phyloP scores from a whole-genome alignment of 2,797 vertebrate genomes.

The Natrix natrix region DNA sequence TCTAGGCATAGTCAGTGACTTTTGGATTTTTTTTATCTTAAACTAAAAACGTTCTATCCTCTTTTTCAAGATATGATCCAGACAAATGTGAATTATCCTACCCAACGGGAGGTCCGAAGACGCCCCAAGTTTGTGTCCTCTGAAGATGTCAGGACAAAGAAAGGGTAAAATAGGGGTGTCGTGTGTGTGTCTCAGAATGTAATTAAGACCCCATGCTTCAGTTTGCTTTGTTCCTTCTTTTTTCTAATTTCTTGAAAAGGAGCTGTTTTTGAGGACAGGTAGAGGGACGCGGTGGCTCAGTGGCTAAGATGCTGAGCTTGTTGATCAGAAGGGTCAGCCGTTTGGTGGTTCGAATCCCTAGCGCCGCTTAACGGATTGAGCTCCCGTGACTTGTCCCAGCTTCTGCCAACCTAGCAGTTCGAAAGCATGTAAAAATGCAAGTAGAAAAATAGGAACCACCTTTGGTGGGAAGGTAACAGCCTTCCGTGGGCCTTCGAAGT shows the following conservation, averaged over 20 bases:
- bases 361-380: too few relatives aligned
- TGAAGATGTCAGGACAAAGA: constrained; percentile 52
- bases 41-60: neutral
- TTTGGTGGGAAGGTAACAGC: too few relatives aligned
- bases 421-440: too few relatives aligned
- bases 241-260: neutral
- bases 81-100: constrained; percentile 52
- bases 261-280: neutral
- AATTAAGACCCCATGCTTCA: neutral
- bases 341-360: too few relatives aligned
- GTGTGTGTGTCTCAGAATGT: neutral
- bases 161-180: neutral
- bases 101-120: constrained; percentile 57
- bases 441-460: too few relatives aligned
- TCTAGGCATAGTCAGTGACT: neutral
- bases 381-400: too few relatives aligned
- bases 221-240: neutral
- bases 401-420: too few relatives aligned
- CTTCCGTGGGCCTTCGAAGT: too few relatives aligned
- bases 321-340: too few relatives aligned
- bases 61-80: constrained; percentile 71
- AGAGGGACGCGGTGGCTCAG: too few relatives aligned
- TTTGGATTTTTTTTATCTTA: neutral
- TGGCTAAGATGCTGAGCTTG: too few relatives aligned
- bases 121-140: constrained; percentile 69